Percentiles rank a stretch among this genome's conserved stretches.
Conservation (phyloP, 2,888 invertebrate species). For the Psococerastis gibbosa region DNA sequence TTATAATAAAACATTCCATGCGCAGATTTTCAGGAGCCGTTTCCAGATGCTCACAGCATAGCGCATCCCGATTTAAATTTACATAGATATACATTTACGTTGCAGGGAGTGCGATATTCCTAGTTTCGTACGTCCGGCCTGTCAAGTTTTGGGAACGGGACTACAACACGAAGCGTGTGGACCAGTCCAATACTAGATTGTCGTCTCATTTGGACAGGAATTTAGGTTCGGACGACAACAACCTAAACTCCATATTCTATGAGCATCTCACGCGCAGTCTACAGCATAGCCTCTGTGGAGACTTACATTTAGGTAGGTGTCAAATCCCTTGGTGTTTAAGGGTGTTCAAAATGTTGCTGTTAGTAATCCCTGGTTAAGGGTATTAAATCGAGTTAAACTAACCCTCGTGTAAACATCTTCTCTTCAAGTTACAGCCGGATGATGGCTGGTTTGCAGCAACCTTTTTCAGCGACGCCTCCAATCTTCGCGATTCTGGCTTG, state of each 20-base stretch:
- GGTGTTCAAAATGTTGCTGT: too few relatives aligned
- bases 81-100: conserved; percentile 23
- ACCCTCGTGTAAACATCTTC: too few relatives aligned
- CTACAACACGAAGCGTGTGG: conserved; percentile 91
- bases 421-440: too few relatives aligned
- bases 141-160: conserved; percentile 99
- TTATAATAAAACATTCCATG: too few relatives aligned
- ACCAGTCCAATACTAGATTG: conserved; percentile 90
- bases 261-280: conserved; percentile 92
- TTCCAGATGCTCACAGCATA: not conserved
- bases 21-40: too few relatives aligned
- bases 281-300: conserved; percentile 89
- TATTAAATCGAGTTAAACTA: too few relatives aligned
- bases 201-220: conserved; percentile 90
- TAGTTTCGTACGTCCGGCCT: conserved; percentile 96
- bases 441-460: too few relatives aligned
- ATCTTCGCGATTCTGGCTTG: too few relatives aligned
- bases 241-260: conserved; percentile 97
- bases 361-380: too few relatives aligned
- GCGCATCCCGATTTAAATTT: not conserved
- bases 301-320: conserved; percentile 50
- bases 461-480: too few relatives aligned
- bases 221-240: conserved; percentile 87
- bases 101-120: conserved; percentile 90
- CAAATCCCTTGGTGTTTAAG: not conserved